Base-by-base conservation (phyloP, 2,888 invertebrate genomes). In the Heliconius erato region DNA sequence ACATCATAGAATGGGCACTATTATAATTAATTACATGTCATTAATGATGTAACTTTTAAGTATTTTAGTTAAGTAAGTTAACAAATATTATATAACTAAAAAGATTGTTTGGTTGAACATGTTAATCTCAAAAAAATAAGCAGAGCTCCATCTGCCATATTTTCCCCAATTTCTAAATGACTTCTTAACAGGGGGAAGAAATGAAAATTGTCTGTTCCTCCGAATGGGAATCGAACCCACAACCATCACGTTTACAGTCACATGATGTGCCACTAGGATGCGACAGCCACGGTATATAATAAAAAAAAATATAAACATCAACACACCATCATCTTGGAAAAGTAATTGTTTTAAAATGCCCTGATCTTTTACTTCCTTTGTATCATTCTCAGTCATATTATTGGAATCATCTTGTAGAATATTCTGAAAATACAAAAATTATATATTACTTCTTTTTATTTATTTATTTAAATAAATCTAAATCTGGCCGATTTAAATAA, bases 291-390 rank as follows among this genome's bases (percentile, higher is more conserved):
- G 28, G 26, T 26, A 12, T n/a, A 67, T 14, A 67, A 28, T 67
- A 16, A 28, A 54, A 23, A 3, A 32, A 14, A 59, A 35, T 28
- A 32, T 72, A 44, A 26, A 14, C 11, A 44, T 44, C 1, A 44
- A 28, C 68, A 28, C 49, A 78, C 78, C 44, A 0, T 44, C 67
- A 32, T 40, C 28, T 16, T 80, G 7, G 12, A 76, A 35, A 14
- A 84, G 28, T 14, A 78, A 54, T 6, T 23, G 19, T 65, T 78
- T 63, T 14, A 69, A 23, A 67, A 77, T 54, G 32, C 28, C 79
- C 11, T 68, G 54, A 71, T 65, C 59, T 26, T 81, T 44, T 11
- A 14, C 7, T 28, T 67, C 44, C 5, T 68, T 68, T 11, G 23
- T 68, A 28, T 32, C 68, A 19, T 26, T 14, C 3, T 23, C 23